Evolutionary conservation across 2,888 invertebrate genomes (phyloP), one percentile per base, ranked within the genome.

Genomic region (Drosophila subquinaria): DNA sequence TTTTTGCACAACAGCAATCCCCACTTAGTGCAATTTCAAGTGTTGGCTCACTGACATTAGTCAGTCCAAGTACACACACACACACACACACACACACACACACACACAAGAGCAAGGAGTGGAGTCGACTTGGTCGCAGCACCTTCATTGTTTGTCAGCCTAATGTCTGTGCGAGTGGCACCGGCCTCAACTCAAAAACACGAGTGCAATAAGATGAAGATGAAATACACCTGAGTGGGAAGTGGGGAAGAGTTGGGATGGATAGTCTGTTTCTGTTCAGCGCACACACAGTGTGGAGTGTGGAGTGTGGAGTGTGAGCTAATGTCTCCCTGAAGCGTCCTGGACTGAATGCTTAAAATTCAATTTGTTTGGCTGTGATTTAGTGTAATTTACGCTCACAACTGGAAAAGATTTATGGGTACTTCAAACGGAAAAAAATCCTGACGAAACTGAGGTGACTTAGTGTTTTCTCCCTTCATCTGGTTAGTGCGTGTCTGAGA

Each of bases 341-440:
- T 67, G 43, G 40, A 43, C 56, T 52, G 69, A 36, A 62, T 69
- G 68, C 65, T 85, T 88, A 85, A 85, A 88, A 85, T 85, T 85
- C 88, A 85, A 85, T 85, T 85, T 85, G 88, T 85, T 85, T 82
- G 88, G 69, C 82, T 81, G 86, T 88, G 84, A 85, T 85, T 85
- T 85, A 88, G 76, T 85, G 84, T 85, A 88, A 85, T 85, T 85
- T 85, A 88, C 88, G 84, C 84, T 74, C 69, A 86, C 80, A 72
- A 72, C 82, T 73, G 74, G 62, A 63, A 73, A 66, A 82, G 79
- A 85, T 83, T 83, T 83, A 83, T 87, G 87, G 70, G 55, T 72
- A 72, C 84, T 86, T 83, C 73, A 79, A 81, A 73, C 47, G 50
- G 50, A 38, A 59, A 15, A 27, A 15, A 11, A n/a, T 4, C 4